Percentiles rank a stretch among this genome's conserved stretches.
These are phyloP conservation scores for Pristiophorus japonicus DNA, from an alignment of 2,113 vertebrate genomes.

Conservation along the genomic window DNA sequence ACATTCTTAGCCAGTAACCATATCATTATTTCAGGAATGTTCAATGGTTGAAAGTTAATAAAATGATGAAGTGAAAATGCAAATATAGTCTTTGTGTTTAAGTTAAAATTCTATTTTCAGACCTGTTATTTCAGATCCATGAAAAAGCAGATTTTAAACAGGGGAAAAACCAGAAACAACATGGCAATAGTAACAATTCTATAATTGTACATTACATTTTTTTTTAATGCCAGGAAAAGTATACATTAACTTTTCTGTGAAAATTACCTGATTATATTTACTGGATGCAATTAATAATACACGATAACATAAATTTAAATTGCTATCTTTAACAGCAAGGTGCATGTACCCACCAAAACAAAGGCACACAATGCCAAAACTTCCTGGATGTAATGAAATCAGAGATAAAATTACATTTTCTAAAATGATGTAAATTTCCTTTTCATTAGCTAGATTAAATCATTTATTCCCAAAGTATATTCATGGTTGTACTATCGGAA, in stretches of 20 bases:
- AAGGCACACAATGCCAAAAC: background rate
- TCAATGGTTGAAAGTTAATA: background rate
- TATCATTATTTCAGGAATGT: background rate
- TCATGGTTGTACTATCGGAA: background rate
- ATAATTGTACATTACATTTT: background rate
- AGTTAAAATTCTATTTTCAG: background rate
- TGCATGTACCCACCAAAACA: background rate
- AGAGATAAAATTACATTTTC: background rate
- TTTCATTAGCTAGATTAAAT: slow-evolving; percentile 7
- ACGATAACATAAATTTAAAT: background rate
- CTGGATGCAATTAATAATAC: background rate
- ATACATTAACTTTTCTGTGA: background rate
- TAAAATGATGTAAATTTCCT: background rate
- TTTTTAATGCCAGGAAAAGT: background rate
- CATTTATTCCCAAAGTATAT: background rate
- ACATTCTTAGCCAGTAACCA: background rate
- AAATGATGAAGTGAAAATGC: background rate
- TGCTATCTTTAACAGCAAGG: background rate
- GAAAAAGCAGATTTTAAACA: background rate
- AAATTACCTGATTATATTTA: background rate
- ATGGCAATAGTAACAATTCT: background rate
- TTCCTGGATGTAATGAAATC: background rate
- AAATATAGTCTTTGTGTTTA: background rate
- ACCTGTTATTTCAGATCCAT: background rate
- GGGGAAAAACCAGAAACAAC: background rate